A percentile compares a stretch with the other conserved stretches of the same genome.
Conservation (phyloP, 2,888 invertebrate species). For the Drosophila kanekoi region DNA sequence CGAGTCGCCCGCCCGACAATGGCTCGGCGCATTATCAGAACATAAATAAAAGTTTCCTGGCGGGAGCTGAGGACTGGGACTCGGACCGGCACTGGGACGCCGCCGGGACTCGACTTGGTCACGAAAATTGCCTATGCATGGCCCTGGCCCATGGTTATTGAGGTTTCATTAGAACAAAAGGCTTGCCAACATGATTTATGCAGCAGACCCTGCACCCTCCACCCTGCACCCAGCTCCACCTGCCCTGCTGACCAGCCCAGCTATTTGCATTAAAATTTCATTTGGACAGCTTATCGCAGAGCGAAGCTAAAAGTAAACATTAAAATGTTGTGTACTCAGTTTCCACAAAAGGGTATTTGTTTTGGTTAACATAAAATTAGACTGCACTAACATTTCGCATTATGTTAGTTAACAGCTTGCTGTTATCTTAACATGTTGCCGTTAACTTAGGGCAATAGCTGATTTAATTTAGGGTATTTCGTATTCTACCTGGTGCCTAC, state of each 20-base stretch:
- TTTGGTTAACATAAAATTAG: too few relatives aligned
- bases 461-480: too few relatives aligned
- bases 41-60: conserved; percentile 71
- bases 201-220: conserved; percentile 37
- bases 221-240: not conserved
- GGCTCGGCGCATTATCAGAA: conserved; percentile 53
- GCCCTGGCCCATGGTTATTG: conserved; percentile 40
- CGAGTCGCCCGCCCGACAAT: conserved; percentile 34
- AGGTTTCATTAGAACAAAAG: conserved; percentile 61
- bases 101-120: conserved; percentile 38
- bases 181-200: conserved; percentile 71
- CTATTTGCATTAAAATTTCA: conserved; percentile 75
- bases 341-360: conserved; percentile 17
- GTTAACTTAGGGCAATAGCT: too few relatives aligned
- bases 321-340: conserved; percentile 28
- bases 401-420: too few relatives aligned
- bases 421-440: too few relatives aligned
- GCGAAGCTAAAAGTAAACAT: conserved; percentile 28
- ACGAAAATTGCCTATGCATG: conserved; percentile 56
- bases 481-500: too few relatives aligned
- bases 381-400: too few relatives aligned
- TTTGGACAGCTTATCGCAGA: conserved; percentile 50
- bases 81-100: not conserved
- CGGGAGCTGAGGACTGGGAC: conserved; percentile 18
- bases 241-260: conserved; percentile 51